These are phyloP conservation scores for Passerina amoena DNA, from an alignment of 2,113 vertebrate species.

Conservation along the genomic window DNA sequence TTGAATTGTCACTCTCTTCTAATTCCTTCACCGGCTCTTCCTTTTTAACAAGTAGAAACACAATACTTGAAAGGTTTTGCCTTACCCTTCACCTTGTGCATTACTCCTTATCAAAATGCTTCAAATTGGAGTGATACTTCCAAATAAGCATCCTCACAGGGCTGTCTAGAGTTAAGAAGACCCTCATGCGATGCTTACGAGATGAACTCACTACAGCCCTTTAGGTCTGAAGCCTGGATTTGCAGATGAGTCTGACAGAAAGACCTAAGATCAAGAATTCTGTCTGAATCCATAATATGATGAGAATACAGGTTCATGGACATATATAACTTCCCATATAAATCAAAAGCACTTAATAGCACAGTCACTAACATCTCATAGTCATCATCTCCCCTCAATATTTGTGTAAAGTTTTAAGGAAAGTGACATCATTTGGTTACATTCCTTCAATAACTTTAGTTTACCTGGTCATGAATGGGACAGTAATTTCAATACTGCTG, in stretches of 20 bases:
- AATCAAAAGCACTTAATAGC: neutral
- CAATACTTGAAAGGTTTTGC: neutral
- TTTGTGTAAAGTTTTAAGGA: neutral
- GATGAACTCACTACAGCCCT: neutral
- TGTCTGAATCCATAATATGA: neutral
- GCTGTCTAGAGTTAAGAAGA: neutral
- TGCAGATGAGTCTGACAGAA: neutral
- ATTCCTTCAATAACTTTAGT: neutral
- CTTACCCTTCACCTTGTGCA: neutral
- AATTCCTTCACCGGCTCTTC: neutral
- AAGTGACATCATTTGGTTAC: neutral
- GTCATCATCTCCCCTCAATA: neutral
- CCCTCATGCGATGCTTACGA: neutral
- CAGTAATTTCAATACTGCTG: neutral
- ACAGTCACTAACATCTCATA: neutral
- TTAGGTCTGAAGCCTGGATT: neutral
- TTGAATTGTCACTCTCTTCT: conserved; percentile 21
- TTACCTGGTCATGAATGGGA: neutral
- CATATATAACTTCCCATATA: neutral
- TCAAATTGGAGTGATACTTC: neutral
- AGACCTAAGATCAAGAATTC: neutral
- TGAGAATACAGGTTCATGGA: neutral
- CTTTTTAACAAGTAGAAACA: neutral
- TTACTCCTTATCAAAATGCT: neutral
- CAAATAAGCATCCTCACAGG: neutral